Conservation (phyloP, 2,113 vertebrate species). For the Labeo rohita region DNA sequence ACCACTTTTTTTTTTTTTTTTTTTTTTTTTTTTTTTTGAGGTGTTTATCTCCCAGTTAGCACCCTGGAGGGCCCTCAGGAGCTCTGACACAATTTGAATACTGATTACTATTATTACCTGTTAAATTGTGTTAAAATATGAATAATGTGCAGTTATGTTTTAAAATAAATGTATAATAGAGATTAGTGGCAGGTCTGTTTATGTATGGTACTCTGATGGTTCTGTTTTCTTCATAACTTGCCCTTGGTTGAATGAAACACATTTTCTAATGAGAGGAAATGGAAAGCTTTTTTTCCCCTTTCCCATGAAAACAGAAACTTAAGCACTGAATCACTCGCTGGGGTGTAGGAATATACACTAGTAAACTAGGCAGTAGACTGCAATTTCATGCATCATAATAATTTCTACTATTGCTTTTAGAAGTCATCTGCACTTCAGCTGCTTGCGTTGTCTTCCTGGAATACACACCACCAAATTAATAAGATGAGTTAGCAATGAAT, state of each 20-base stretch:
- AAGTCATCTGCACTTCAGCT: conserved; percentile 40
- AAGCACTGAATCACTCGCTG: not conserved
- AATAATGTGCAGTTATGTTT: not conserved
- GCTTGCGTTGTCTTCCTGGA: conserved; percentile 34
- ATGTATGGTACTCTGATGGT: not conserved
- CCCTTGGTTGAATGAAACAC: not conserved
- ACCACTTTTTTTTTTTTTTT: not conserved
- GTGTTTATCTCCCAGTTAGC: not conserved
- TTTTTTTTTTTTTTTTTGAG: not conserved
- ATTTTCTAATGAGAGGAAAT: not conserved
- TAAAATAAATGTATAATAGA: not conserved
- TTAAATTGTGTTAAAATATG: not conserved
- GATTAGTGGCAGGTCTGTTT: not conserved
- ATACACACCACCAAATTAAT: conserved; percentile 46
- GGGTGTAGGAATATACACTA: not conserved
- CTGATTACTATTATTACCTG: not conserved
- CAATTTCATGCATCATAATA: conserved; percentile 27
- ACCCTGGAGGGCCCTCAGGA: not conserved
- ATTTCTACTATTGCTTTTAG: not conserved
- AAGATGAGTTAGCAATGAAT: conserved; percentile 39
- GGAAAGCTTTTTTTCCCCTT: not conserved
- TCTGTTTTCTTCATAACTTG: not conserved
- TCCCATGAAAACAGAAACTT: not conserved
- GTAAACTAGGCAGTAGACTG: not conserved
- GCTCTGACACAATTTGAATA: not conserved